phyloP scores from a whole-genome alignment of 1,140 invertebrate genomes.

The Drosophila sucinea region DNA sequence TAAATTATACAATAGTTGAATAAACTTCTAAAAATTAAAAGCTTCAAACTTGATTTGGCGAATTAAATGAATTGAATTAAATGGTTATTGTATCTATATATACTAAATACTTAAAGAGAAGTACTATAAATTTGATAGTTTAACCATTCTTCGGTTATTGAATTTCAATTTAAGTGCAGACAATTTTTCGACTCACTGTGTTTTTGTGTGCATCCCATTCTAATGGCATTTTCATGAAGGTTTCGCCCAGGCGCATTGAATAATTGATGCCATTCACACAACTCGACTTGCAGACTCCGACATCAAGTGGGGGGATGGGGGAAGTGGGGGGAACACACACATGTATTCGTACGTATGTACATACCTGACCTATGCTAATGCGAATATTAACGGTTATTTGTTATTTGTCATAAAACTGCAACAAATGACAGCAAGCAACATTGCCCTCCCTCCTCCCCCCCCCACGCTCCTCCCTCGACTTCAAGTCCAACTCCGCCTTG shows the following conservation, averaged over 20 bases:
- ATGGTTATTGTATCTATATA: too few species aligned
- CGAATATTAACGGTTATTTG: constrained; percentile 32
- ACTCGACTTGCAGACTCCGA: background rate
- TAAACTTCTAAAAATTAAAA: too few species aligned
- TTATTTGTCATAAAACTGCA: constrained; percentile 31
- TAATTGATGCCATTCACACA: constrained; percentile 26
- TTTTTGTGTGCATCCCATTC: constrained; percentile 19
- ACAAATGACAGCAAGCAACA: constrained; percentile 18
- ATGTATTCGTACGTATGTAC: constrained; percentile 3
- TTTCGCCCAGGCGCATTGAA: constrained; percentile 23
- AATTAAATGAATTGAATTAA: too few species aligned
- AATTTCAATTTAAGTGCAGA: background rate
- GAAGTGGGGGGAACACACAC: background rate
- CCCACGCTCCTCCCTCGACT: background rate
- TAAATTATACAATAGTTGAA: too few species aligned
- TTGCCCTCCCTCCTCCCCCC: background rate
- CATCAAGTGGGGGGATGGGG: background rate
- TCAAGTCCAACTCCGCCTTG: background rate
- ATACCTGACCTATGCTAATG: constrained; percentile 33
- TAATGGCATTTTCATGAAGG: constrained; percentile 27
- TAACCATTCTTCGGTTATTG: too few species aligned
- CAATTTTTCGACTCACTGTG: constrained; percentile 26
- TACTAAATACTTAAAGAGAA: too few species aligned
- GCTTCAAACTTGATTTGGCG: too few species aligned
- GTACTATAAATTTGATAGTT: too few species aligned